Percentiles rank a stretch among this genome's conserved stretches.
Conservation (phyloP, 2,888 invertebrate genomes). For the Stenotaenia linearis region DNA sequence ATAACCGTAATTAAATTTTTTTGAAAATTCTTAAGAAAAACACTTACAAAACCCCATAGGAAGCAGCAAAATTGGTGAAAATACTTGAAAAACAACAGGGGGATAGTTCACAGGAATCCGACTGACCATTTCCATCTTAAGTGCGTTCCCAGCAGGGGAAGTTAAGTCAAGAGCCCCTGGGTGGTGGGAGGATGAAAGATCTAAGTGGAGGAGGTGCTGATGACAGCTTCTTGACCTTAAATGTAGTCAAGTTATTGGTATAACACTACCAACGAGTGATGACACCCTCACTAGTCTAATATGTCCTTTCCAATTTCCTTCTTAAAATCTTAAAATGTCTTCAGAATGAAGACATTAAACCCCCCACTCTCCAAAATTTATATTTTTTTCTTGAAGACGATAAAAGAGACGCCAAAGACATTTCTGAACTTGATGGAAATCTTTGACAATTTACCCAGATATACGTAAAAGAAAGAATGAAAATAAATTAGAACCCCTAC, state of each 20-base stretch:
- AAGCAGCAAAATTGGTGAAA: background rate
- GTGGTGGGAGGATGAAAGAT: conserved; percentile 23
- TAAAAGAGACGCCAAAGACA: background rate
- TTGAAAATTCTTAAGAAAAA: too few relatives aligned
- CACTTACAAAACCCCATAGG: background rate
- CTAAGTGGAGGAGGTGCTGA: conserved; percentile 26
- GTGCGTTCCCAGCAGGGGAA: conserved; percentile 13
- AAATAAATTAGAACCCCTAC: background rate
- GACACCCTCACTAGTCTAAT: background rate
- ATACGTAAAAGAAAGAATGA: conserved; percentile 1
- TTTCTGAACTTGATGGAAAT: conserved; percentile 8
- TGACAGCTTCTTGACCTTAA: conserved; percentile 17
- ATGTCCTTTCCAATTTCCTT: background rate
- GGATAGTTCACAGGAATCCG: background rate
- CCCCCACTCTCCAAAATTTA: background rate
- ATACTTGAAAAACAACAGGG: conserved; percentile 22
- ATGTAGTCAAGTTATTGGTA: conserved; percentile 13
- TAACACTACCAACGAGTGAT: background rate
- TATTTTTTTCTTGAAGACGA: background rate
- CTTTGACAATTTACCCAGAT: conserved; percentile 6
- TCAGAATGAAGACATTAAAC: background rate
- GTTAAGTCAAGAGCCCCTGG: conserved; percentile 26
- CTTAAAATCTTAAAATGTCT: background rate
- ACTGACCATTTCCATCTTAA: conserved; percentile 21
- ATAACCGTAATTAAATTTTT: too few relatives aligned